These are phyloP conservation scores for Zosterops japonicus DNA, from an alignment of 2,113 vertebrate species.

Conservation along the genomic window DNA sequence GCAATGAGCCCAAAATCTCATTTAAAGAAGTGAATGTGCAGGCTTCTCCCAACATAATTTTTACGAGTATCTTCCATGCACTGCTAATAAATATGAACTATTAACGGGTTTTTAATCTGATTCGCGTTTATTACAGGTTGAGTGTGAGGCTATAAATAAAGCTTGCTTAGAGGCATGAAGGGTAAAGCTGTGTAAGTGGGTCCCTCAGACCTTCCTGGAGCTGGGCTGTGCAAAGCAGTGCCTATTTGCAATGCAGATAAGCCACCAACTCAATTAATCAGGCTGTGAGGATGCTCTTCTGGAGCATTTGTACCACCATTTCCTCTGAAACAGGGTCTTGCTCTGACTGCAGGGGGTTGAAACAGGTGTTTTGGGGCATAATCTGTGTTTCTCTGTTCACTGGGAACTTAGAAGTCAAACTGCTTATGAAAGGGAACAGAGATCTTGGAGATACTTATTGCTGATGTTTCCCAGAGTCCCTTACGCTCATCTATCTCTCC, in stretches of 20 bases:
- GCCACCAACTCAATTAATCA: neutral
- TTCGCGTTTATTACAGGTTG: conserved; percentile 56
- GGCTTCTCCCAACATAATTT: conserved; percentile 63
- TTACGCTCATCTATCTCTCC: neutral
- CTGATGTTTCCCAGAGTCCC: neutral
- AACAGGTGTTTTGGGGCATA: neutral
- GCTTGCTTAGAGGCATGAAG: neutral
- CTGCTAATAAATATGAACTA: conserved; percentile 70
- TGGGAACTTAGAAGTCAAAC: neutral
- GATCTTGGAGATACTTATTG: neutral
- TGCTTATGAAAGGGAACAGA: neutral
- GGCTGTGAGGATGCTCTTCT: neutral
- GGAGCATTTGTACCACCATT: fast-evolving
- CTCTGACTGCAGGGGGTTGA: neutral
- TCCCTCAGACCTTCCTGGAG: neutral
- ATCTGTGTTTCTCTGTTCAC: neutral
- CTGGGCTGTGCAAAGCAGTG: neutral
- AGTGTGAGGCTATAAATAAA: conserved; percentile 67
- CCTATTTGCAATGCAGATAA: neutral
- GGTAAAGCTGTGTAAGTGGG: neutral
- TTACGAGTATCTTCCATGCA: conserved; percentile 50
- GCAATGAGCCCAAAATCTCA: conserved; percentile 44
- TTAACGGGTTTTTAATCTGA: conserved; percentile 70
- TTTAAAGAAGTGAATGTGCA: conserved; percentile 27
- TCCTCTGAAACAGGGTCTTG: neutral